Percentiles rank a stretch among this genome's conserved stretches.
Evolutionary conservation across 2,888 invertebrate species (phyloP).

Genomic region (Ctena decussata): DNA sequence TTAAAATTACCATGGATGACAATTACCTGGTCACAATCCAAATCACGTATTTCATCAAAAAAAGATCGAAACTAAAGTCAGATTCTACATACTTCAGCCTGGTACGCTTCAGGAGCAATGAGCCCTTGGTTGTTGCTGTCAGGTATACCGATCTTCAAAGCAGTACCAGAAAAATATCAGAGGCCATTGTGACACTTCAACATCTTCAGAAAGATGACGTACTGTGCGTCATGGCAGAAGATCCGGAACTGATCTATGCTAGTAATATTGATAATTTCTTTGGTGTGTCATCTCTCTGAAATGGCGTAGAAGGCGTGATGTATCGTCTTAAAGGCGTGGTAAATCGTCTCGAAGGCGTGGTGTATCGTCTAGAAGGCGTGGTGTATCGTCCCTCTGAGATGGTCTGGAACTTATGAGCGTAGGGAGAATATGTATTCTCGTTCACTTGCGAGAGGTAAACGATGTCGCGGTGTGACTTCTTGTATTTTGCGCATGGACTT

Average conservation of each 20-base stretch:
- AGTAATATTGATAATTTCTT: constrained; percentile 28
- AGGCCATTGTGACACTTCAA: background rate
- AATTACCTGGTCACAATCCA: background rate
- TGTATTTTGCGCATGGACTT: too few relatives aligned
- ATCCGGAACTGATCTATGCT: constrained; percentile 1
- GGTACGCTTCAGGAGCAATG: background rate
- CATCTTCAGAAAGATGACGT: background rate
- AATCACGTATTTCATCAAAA: background rate
- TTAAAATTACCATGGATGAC: background rate
- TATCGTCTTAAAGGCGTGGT: too few relatives aligned
- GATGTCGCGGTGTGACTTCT: too few relatives aligned
- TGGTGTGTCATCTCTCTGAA: background rate
- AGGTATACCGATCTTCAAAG: too few relatives aligned
- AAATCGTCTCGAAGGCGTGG: too few relatives aligned
- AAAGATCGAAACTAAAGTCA: background rate
- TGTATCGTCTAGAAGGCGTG: too few relatives aligned
- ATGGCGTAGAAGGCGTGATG: too few relatives aligned
- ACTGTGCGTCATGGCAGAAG: background rate
- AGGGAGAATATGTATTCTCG: too few relatives aligned
- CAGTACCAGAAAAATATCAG: background rate
- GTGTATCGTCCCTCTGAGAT: too few relatives aligned
- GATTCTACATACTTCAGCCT: background rate
- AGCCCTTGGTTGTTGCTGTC: background rate
- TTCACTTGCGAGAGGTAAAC: too few relatives aligned
- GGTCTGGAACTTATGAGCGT: too few relatives aligned